Base-by-base conservation (phyloP, 1,140 invertebrate genomes). In the Trachymyrmex cornetzi region DNA sequence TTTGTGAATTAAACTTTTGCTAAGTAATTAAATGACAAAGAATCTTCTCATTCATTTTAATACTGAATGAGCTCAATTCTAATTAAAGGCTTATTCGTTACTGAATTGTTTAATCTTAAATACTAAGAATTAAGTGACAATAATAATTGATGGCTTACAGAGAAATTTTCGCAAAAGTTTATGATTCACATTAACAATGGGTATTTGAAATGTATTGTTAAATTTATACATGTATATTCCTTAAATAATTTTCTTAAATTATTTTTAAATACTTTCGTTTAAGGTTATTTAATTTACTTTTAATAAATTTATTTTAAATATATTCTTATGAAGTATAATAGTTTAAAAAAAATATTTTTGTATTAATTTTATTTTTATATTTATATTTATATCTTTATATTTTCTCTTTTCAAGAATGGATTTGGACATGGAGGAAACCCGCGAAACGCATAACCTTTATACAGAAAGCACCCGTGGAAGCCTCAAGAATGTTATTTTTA, bases 1-100 rank as follows among this genome's bases (percentile, higher is more conserved):
- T 34, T 74, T 30, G 53, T 16, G 50, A 57, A 48, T 81, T 71
- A 27, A 81, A 38, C 69, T 82, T 59, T 16, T 61, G 38, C 4
- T 2, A 48, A 30, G 16, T 81, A 57, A 81, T 44, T 57, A 74
- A 61, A 34, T 61, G 19, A 74, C 34, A 48, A 55, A 14, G 22
- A 14, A 48, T 14, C 22, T 81, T 81, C 53, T 80, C 34, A 59
- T 24, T 72, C 1, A 6, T 7, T 22, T 72, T 61, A 61, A 82
- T 44, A 30, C 22, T 7, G 14, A 63, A 38, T 74, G n/a, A 74
- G 34, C 19, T 22, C 34, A 74, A 50, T 84, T 50, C n/a, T 50
- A 84, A 74, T 74, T 67, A 27, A 14, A 53, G 14, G 1, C 50
- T 66, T 77, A 77, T 48, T 61, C 22, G 11, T 44, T 11, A 24